Percentiles rank a stretch among this genome's conserved stretches.
These are phyloP conservation scores for Paradoxurus hermaphroditus DNA, from an alignment of 2,113 vertebrate genomes.

Conservation along the genomic window DNA sequence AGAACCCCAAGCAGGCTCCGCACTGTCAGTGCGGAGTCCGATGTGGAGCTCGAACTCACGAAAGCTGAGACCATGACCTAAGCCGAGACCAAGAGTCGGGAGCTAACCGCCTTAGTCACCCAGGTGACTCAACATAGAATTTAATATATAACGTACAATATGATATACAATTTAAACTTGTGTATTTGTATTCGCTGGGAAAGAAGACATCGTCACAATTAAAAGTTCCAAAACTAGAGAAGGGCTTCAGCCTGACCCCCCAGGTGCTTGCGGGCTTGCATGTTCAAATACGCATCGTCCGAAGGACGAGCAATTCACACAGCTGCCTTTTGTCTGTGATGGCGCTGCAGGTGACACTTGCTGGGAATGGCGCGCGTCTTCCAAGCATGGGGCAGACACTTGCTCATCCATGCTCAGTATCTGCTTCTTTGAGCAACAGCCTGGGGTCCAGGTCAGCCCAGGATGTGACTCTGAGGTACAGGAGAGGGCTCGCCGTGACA, in stretches of 20 bases:
- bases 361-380: accelerated
- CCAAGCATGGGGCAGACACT: accelerated
- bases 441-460: too few relatives aligned
- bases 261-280: accelerated
- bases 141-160: too few relatives aligned
- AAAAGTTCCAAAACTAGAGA: not conserved
- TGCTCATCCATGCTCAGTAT: accelerated
- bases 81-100: too few relatives aligned
- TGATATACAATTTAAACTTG: not conserved
- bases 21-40: too few relatives aligned
- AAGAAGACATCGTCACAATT: too few relatives aligned
- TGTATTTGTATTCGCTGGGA: not conserved
- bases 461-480: not conserved
- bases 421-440: not conserved
- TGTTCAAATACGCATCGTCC: accelerated
- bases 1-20: too few relatives aligned
- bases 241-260: not conserved
- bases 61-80: too few relatives aligned
- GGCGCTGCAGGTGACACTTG: accelerated
- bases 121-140: too few relatives aligned
- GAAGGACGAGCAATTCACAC: accelerated
- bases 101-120: too few relatives aligned
- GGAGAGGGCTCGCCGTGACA: accelerated
- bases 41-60: too few relatives aligned
- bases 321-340: accelerated